A percentile compares a stretch with the other conserved stretches of the same genome.
phyloP scores from a whole-genome alignment of 2,113 vertebrate species.

The Aramus guarauna region DNA sequence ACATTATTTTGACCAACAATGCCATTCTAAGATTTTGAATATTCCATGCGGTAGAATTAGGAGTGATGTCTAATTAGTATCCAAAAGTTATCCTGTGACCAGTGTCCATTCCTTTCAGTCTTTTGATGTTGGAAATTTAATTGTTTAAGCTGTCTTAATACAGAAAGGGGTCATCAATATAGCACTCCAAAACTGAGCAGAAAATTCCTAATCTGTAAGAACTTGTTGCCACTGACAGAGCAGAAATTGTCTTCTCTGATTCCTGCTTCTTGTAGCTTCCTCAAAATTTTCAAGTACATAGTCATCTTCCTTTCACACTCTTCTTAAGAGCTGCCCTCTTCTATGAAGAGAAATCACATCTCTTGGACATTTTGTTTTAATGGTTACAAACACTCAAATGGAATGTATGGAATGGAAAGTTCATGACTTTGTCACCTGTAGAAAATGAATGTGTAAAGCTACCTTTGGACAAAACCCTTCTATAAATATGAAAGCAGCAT shows the following conservation, averaged over 20 bases:
- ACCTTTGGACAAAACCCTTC: not conserved
- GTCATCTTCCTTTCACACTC: not conserved
- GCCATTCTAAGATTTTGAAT: not conserved
- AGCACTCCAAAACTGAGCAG: not conserved
- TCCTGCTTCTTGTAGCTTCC: not conserved
- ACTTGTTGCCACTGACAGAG: not conserved
- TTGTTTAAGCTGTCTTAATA: not conserved
- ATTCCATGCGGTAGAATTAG: not conserved
- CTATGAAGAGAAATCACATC: not conserved
- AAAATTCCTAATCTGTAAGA: not conserved
- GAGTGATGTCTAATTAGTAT: not conserved
- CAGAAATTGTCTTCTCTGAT: not conserved
- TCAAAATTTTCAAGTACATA: not conserved
- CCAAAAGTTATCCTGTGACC: not conserved
- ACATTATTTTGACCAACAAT: not conserved
- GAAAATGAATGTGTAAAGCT: not conserved
- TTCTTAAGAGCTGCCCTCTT: not conserved
- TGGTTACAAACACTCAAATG: not conserved
- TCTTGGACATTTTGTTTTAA: not conserved
- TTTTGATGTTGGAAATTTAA: not conserved
- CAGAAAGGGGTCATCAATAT: not conserved
- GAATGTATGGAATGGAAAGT: not conserved
- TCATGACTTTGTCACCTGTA: not conserved
- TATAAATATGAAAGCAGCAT: not conserved
- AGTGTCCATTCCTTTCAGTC: not conserved